These are phyloP conservation scores for Montipora sp. DNA, from an alignment of 64 coral and sea anemone genomes.

Conservation along the genomic window DNA sequence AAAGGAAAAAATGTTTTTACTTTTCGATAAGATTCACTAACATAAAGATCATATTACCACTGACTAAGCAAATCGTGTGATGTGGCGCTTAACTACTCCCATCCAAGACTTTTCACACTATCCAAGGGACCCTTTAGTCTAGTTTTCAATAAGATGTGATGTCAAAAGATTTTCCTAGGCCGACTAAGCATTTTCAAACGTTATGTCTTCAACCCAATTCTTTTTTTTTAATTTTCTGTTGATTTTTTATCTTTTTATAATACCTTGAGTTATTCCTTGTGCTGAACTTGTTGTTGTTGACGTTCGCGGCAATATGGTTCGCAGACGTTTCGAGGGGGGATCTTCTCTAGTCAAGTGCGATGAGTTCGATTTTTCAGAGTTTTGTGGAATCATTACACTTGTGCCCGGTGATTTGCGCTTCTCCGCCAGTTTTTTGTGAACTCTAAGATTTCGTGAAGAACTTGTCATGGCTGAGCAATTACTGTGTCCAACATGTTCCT, in stretches of 20 bases:
- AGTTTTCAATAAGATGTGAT: too few relatives aligned
- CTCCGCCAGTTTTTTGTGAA: slow-evolving; percentile 4
- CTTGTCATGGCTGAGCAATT: neutral
- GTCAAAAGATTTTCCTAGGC: too few relatives aligned
- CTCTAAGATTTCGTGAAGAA: neutral
- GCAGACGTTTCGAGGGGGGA: neutral
- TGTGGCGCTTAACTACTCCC: too few relatives aligned
- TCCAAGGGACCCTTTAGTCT: too few relatives aligned
- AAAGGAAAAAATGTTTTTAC: neutral
- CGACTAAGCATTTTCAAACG: too few relatives aligned
- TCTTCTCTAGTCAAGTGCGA: neutral
- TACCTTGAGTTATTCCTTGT: neutral
- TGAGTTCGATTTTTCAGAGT: neutral
- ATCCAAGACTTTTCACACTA: too few relatives aligned
- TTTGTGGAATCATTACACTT: slow-evolving; percentile 9
- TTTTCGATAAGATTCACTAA: too few relatives aligned
- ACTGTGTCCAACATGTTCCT: neutral
- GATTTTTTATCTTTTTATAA: too few relatives aligned
- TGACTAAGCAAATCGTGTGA: too few relatives aligned
- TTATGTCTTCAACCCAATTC: too few relatives aligned
- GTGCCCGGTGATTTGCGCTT: slow-evolving; percentile 31
- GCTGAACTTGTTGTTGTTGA: neutral
- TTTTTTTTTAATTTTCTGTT: too few relatives aligned
- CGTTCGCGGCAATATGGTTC: slow-evolving; percentile 31
- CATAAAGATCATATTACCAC: too few relatives aligned